Base-by-base conservation (phyloP, 2,888 invertebrate genomes). In the Stenodema calcarata region DNA sequence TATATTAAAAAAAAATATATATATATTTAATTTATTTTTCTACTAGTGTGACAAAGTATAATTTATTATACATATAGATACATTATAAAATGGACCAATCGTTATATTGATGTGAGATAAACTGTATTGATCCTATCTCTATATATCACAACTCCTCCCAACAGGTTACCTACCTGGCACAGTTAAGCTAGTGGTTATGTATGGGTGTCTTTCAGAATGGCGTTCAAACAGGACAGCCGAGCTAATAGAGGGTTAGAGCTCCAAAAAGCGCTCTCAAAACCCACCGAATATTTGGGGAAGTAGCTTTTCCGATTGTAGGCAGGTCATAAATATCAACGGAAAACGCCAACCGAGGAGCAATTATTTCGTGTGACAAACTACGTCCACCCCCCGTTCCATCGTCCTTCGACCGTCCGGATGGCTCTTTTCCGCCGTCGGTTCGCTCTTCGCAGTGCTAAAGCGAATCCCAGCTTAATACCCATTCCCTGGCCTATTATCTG, bases 221-320 rank as follows among this genome's bases (percentile, higher is more conserved):
- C 35, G 35, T n/a, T n/a, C n/a, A n/a, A 50, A n/a, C 14, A 4
- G 50, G n/a, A n/a, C 50, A 18, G 16, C n/a, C 50, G 16, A 16
- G 78, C 78, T 78, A 76, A 76, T 76, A 42, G 44, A 78, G 18
- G 78, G 78, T 78, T 78, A 78, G 41, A 6, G 78, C 18, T 35
- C 18, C 78, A 28, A 73, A 35, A 42, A 27, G 70, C 18, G 78
- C 11, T 18, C 62, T 9, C 16, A 78, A 78, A 44, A 2, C 18
- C 78, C n/a, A 16, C 44, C 44, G 78, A 78, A 78, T 78, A 44
- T 78, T 78, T 78, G 78, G 78, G 12, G 78, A 78, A 78, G 78
- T 78, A 18, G 78, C 41, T 35, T 78, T 78, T 78, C 78, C 78
- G 78, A 78, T 78, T 44, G 78, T 78, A 78, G 78, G 41, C 27